Evolutionary conservation across 2,113 vertebrate genomes (phyloP), one percentile per base, ranked within the genome.

Genomic region (Scopus umbretta): DNA sequence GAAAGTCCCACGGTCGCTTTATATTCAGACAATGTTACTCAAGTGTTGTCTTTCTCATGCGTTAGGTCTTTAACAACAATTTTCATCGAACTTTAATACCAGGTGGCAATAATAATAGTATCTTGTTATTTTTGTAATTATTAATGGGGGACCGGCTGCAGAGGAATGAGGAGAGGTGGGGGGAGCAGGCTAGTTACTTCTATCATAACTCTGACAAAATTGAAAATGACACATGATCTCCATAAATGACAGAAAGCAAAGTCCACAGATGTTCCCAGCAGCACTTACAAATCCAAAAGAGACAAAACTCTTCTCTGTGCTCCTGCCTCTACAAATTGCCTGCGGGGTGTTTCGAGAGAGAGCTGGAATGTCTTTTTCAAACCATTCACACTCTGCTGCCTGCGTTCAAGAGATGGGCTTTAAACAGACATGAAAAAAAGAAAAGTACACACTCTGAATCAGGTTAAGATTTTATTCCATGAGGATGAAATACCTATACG

Each of bases 341-440:
- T 85, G 94, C 66, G 7, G 96, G 91, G 92, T 96, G 59, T 96
- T 97, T 58, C 36, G 0, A 87, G 76, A 93, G 94, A 70, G 79
- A 89, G 66, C 3, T 66, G 94, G 78, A 95, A 94, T 95, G 86
- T 89, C 94, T 94, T 94, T 96, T 96, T 89, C 93, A 97, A 96
- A 94, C 80, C 0, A 0, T 91, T 96, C 92, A 94, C 92, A 95
- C 86, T 94, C 94, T 87, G 68, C 70, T 94, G 96, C 92, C 78
- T 73, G 20, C 0, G 0, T 92, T 96, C 83, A 95, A 80, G 94
- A 93, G 90, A 82, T 49, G 66, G n/a, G 49, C 62, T 94, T 96
- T 96, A 94, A 95, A 92, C 73, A 63, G 86, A 85, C 56, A 61
- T 79, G 30, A 49, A 50, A 42, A 50, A 45, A 71, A 76, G 53